Conservation (phyloP, 2,113 vertebrate genomes). For the Acrocephalus kingi region DNA sequence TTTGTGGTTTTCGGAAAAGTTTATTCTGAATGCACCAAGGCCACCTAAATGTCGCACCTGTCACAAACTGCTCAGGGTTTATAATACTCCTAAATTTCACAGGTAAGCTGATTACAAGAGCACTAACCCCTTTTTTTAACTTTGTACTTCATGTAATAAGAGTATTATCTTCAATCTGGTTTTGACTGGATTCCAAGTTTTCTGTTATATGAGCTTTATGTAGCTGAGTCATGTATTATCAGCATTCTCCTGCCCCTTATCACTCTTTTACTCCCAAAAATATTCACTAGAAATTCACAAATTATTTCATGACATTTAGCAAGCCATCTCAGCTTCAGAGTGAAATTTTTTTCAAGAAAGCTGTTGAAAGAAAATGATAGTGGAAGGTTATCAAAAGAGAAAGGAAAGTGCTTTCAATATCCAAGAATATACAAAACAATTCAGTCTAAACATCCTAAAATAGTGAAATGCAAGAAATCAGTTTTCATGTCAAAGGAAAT, state of each 20-base stretch:
- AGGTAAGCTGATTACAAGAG: slow-evolving; percentile 41
- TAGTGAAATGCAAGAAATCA: neutral
- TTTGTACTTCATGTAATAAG: slow-evolving; percentile 8
- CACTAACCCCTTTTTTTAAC: slow-evolving; percentile 26
- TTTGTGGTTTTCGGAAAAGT: neutral
- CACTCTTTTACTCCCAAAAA: slow-evolving; percentile 14
- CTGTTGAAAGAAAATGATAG: neutral
- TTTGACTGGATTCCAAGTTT: slow-evolving; percentile 29
- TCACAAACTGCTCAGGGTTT: neutral
- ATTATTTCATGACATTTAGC: slow-evolving; percentile 58
- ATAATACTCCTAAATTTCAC: slow-evolving; percentile 38
- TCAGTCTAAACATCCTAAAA: neutral
- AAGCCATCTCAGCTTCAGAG: neutral
- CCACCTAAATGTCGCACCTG: neutral
- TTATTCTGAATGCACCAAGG: neutral
- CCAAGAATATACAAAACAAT: neutral
- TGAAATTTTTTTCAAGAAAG: neutral
- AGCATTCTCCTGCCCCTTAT: slow-evolving; percentile 29
- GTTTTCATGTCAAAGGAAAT: neutral
- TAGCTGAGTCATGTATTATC: neutral
- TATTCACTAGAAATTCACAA: slow-evolving; percentile 36
- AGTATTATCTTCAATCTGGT: slow-evolving; percentile 45
- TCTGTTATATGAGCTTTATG: neutral
- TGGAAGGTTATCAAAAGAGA: neutral
- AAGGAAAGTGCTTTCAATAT: slow-evolving; percentile 1